A percentile compares a stretch with the other conserved stretches of the same genome.
phyloP scores from a whole-genome alignment of 1,140 invertebrate species.

The Subanguina moxae region DNA sequence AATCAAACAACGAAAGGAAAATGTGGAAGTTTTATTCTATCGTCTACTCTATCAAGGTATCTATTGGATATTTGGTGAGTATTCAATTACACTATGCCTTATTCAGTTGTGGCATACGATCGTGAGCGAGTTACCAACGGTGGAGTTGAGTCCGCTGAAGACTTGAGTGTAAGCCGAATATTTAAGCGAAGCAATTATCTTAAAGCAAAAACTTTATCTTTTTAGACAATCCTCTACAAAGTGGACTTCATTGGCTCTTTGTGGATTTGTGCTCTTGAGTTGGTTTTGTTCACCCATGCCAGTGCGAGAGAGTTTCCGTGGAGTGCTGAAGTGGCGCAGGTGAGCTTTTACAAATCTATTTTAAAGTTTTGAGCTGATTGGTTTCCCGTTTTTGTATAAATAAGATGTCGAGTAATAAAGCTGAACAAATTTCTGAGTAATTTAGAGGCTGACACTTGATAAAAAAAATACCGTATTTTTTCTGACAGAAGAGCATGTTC shows the following conservation, averaged over 20 bases:
- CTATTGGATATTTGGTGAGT: no score
- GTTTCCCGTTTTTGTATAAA: no score
- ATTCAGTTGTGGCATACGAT: slow-evolving; percentile 26
- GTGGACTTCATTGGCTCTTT: slow-evolving; percentile 48
- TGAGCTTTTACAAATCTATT: no score
- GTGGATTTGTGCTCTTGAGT: slow-evolving; percentile 41
- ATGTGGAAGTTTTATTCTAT: slow-evolving; percentile 37
- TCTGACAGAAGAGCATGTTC: no score
- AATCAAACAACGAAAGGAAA: slow-evolving; percentile 15
- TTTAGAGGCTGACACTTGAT: no score
- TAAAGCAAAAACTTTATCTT: neutral
- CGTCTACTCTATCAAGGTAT: slow-evolving; percentile 36
- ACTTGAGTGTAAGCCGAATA: slow-evolving; percentile 30
- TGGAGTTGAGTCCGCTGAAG: slow-evolving; percentile 21
- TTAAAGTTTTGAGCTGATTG: no score
- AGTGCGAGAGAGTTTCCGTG: slow-evolving; percentile 46
- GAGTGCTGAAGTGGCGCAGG: slow-evolving; percentile 21
- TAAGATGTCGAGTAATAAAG: no score
- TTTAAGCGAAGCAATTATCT: neutral
- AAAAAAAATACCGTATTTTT: no score
- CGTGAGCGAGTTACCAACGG: slow-evolving; percentile 24
- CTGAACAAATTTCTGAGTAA: no score
- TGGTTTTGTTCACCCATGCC: slow-evolving; percentile 48
- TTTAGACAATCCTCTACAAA: slow-evolving; percentile 47
- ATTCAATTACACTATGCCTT: no score